Conservation (phyloP, 2,888 invertebrate genomes). For the Tetragonula carbonaria region DNA sequence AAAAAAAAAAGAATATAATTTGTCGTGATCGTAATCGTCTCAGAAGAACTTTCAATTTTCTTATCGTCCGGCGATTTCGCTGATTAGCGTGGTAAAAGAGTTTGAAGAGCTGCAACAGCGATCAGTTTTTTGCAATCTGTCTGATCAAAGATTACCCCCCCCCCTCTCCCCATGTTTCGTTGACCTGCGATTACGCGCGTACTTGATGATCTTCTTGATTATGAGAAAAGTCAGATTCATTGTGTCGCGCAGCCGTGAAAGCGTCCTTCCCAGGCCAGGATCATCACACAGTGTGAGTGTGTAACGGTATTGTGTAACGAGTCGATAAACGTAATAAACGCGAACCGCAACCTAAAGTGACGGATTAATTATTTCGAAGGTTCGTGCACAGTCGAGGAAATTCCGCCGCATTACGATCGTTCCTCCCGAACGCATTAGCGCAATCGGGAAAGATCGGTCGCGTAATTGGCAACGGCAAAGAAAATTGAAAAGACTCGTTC, state of each 20-base stretch:
- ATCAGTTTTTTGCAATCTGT: background rate
- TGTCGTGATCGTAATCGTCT: too few species aligned
- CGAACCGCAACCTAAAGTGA: slow-evolving; percentile 20
- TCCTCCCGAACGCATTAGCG: too few species aligned
- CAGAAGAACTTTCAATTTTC: too few species aligned
- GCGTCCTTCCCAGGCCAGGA: slow-evolving; percentile 38
- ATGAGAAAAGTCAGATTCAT: slow-evolving; percentile 45
- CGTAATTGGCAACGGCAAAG: background rate
- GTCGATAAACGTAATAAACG: slow-evolving; percentile 34
- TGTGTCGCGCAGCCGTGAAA: slow-evolving; percentile 17
- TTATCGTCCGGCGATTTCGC: too few species aligned
- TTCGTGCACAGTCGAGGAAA: background rate
- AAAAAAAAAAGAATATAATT: too few species aligned
- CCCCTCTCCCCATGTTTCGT: slow-evolving; percentile 5
- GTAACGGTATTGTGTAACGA: slow-evolving; percentile 56
- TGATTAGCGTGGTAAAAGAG: too few species aligned
- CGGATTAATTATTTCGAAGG: slow-evolving; percentile 26
- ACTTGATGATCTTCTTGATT: slow-evolving; percentile 11
- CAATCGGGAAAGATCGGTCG: background rate
- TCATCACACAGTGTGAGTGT: slow-evolving; percentile 25
- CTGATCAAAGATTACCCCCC: too few species aligned
- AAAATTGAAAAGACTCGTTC: background rate
- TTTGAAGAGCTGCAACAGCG: too few species aligned
- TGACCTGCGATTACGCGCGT: slow-evolving; percentile 29
- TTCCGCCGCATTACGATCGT: too few species aligned